Evolutionary conservation across 2,797 vertebrate genomes (phyloP), one percentile per base, ranked within the genome.

Genomic region (Lepus townsendii): DNA sequence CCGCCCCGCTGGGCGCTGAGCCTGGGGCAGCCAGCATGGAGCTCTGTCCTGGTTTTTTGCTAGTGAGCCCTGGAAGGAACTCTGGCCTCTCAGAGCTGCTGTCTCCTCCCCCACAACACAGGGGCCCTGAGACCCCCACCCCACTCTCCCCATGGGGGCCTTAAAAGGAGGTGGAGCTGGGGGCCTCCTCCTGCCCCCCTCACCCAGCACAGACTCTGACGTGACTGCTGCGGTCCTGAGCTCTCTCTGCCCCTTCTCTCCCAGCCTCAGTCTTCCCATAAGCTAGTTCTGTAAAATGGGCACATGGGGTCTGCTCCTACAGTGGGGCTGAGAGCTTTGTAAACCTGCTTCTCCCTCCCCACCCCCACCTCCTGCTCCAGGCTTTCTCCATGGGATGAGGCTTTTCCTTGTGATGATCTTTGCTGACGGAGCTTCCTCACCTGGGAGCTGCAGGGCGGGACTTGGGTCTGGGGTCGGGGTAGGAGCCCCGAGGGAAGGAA

Each of bases 61-160:
- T 80, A 35, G 26, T 80, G 78, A 52, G 54, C 83, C 87, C 68
- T 78, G 13, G 42, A 35, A 38, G 19, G 57, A 65, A 42, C 4
- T 68, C 7, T 20, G 35, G 7, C 19, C 73, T 93, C 73, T 91
- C 54, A 75, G 87, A 88, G n/a, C n/a, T 90, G 12, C 13, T 12
- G 16, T 24, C 16, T 7, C 38, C 52, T 86, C 50, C n/a, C 20
- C 9, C 65, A 68, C 20, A 17, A 30, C 42, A 60, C 11, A 50
- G 16, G 24, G 19, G 32, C 30, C 14, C 3, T 38, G 50, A 38
- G 65, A 65, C 35, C 35, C 60, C 20, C 42, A 24, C 1, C 26
- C 12, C 17, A 35, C 0, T 8, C 54, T 86, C 20, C 17, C 10
- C 3, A 0, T 3, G 57, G n/a, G 66, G 32, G 17, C 68, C 3